These are phyloP conservation scores for Sicus ferrugineus DNA, from an alignment of 2,888 invertebrate species.

Conservation along the genomic window DNA sequence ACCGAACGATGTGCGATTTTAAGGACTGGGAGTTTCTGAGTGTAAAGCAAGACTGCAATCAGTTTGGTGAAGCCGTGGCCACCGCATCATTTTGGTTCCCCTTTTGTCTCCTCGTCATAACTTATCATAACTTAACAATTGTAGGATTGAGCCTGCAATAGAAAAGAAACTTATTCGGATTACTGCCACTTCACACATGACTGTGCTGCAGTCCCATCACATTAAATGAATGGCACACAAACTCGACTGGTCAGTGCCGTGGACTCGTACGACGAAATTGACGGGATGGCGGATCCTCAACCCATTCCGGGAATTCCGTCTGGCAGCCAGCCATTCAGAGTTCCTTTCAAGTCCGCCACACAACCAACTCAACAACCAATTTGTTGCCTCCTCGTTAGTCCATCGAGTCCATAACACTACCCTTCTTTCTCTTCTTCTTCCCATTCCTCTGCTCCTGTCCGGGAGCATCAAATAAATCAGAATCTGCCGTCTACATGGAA, in stretches of 20 bases:
- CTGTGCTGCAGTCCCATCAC: conserved; percentile 41
- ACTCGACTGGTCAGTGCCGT: neutral
- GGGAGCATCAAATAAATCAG: conserved; percentile 25
- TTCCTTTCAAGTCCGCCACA: neutral
- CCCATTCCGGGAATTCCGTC: neutral
- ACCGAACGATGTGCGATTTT: too few relatives aligned
- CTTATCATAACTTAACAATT: too few relatives aligned
- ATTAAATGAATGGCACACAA: conserved; percentile 32
- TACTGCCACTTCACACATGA: conserved; percentile 29
- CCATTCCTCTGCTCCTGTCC: neutral
- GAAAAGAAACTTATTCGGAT: too few relatives aligned
- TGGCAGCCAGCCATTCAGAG: neutral
- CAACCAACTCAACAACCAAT: neutral
- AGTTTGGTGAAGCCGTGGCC: too few relatives aligned
- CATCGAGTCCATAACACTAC: neutral
- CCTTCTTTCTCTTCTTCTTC: neutral
- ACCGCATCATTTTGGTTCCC: too few relatives aligned
- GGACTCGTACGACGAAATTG: too few relatives aligned
- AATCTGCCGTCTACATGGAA: conserved; percentile 18
- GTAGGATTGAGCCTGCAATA: too few relatives aligned
- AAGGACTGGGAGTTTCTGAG: too few relatives aligned
- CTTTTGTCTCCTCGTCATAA: too few relatives aligned
- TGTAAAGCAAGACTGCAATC: too few relatives aligned
- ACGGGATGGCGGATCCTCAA: neutral
- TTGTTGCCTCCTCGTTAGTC: neutral